Evolutionary conservation across 2,888 invertebrate genomes (phyloP).

Genomic region (Atrina japonica): DNA sequence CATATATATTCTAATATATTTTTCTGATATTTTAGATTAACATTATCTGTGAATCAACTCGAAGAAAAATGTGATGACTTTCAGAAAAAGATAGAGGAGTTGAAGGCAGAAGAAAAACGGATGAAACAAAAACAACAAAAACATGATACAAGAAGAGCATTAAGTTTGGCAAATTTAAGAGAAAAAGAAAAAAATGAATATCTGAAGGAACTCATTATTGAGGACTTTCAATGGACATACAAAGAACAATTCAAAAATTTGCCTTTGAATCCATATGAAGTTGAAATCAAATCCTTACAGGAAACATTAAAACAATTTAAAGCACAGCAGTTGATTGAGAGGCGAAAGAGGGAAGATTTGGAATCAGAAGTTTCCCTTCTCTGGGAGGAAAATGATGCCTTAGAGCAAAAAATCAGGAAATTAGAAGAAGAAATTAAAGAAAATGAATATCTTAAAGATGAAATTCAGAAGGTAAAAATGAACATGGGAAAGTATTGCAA

Average conservation of each 20-base stretch:
- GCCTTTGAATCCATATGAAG: conserved; percentile 71
- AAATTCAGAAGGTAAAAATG: conserved; percentile 60
- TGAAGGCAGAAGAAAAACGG: conserved; percentile 76
- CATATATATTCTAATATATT: too few species aligned
- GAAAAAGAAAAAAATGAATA: conserved; percentile 64
- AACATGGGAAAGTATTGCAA: conserved; percentile 62
- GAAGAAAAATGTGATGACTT: conserved; percentile 92
- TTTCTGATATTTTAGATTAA: too few species aligned
- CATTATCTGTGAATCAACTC: conserved; percentile 87
- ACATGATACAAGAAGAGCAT: conserved; percentile 67
- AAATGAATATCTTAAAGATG: conserved; percentile 62
- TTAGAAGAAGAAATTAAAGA: conserved; percentile 60
- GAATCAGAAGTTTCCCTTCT: conserved; percentile 71
- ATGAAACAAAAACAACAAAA: conserved; percentile 64
- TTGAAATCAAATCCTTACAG: conserved; percentile 73
- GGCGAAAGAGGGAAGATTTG: conserved; percentile 68
- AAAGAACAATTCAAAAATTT: conserved; percentile 70
- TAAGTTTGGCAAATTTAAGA: conserved; percentile 67
- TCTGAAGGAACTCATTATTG: conserved; percentile 65
- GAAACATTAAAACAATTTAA: conserved; percentile 72
- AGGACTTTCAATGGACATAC: conserved; percentile 64
- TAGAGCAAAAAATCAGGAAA: conserved; percentile 65
- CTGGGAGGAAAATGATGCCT: conserved; percentile 72
- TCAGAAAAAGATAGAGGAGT: conserved; percentile 89
- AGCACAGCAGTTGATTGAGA: conserved; percentile 71